Percentiles rank a stretch among this genome's conserved stretches.
These are phyloP conservation scores for Melanocharis versteri DNA, from an alignment of 2,113 vertebrate genomes.

Conservation along the genomic window DNA sequence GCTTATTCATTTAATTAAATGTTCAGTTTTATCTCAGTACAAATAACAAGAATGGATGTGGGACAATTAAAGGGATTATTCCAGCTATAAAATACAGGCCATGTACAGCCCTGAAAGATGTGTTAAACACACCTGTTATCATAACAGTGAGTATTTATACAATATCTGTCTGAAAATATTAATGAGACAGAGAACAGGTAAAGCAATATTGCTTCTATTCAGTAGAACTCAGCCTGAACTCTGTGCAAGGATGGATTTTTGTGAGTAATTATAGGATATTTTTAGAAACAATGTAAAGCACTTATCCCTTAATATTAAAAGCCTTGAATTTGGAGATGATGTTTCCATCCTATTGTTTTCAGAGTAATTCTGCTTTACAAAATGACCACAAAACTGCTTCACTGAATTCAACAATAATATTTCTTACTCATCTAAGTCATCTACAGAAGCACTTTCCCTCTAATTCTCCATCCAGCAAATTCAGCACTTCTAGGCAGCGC, in stretches of 20 bases:
- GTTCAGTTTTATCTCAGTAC: not conserved
- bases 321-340: not conserved
- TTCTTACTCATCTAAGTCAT: not conserved
- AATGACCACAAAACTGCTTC: not conserved
- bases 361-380: not conserved
- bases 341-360: not conserved
- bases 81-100: not conserved
- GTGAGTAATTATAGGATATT: not conserved
- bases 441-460: not conserved
- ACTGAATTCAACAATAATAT: not conserved
- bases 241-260: not conserved
- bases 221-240: not conserved
- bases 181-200: not conserved
- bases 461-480: not conserved
- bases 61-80: not conserved
- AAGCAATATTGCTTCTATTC: not conserved
- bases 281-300: not conserved
- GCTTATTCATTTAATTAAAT: not conserved
- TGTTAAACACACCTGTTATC: not conserved
- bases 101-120: not conserved
- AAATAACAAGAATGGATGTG: not conserved
- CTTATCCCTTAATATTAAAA: not conserved
- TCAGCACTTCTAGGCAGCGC: not conserved
- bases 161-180: not conserved
- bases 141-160: not conserved